Conservation (phyloP, 2,888 invertebrate species). For the Dusona sp. region DNA sequence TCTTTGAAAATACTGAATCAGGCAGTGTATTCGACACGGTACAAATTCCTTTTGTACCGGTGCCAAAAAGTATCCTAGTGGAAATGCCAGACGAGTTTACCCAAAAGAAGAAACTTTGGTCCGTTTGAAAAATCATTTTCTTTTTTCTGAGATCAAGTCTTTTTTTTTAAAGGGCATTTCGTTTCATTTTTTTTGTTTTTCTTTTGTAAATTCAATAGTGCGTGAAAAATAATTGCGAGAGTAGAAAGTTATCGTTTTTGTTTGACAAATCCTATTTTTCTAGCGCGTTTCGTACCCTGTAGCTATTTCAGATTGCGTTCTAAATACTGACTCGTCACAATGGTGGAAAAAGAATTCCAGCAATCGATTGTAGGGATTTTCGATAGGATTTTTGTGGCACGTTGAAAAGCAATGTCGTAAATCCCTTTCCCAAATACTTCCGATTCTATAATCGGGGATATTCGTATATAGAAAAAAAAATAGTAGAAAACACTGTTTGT, state of each 20-base stretch:
- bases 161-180: neutral
- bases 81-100: neutral
- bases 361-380: constrained; percentile 4
- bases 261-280: neutral
- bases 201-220: neutral
- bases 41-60: neutral
- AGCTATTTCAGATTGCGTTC: neutral
- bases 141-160: neutral
- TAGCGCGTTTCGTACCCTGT: neutral
- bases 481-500: neutral
- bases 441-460: neutral
- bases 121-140: neutral
- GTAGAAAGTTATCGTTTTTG: neutral
- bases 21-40: neutral
- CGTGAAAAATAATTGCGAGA: neutral
- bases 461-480: neutral
- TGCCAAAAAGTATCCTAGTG: neutral
- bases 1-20: neutral
- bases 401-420: constrained; percentile 3
- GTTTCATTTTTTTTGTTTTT: neutral
- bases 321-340: neutral
- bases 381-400: neutral
- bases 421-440: neutral
- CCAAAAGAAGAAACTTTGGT: neutral
- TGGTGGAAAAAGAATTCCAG: neutral